Evolutionary conservation across 2,113 vertebrate genomes (phyloP).

Genomic region (Echinops telfairi): DNA sequence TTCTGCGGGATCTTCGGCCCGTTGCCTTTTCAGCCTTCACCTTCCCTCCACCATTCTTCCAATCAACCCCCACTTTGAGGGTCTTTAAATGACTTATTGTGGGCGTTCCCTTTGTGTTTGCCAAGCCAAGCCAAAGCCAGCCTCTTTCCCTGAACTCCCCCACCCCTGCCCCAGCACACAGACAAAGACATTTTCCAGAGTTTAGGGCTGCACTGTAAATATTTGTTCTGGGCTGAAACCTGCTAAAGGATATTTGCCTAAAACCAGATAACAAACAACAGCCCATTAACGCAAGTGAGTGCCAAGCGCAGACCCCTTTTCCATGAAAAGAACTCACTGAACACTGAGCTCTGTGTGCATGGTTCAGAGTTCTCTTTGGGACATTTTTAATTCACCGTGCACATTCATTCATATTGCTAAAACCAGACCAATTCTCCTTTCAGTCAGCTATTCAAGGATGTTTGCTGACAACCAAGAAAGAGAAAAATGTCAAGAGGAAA

Average conservation of each 20-base stretch:
- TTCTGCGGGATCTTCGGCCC: slow-evolving; percentile 69
- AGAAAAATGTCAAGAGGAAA: neutral
- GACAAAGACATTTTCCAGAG: slow-evolving; percentile 58
- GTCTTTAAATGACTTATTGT: slow-evolving; percentile 67
- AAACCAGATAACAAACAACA: slow-evolving; percentile 63
- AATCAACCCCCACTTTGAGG: slow-evolving; percentile 39
- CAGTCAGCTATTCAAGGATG: neutral
- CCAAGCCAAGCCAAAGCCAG: slow-evolving; percentile 9
- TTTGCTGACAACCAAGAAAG: neutral
- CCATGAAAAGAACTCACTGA: slow-evolving; percentile 13
- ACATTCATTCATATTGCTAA: slow-evolving; percentile 6
- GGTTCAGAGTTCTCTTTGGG: slow-evolving; percentile 34
- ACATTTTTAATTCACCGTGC: slow-evolving; percentile 25
- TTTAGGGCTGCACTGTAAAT: slow-evolving; percentile 65
- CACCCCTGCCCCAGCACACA: neutral
- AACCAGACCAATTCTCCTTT: slow-evolving; percentile 15
- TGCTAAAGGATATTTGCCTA: slow-evolving; percentile 35
- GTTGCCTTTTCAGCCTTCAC: slow-evolving; percentile 70
- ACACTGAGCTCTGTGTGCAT: slow-evolving; percentile 1
- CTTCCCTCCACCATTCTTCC: slow-evolving; percentile 70
- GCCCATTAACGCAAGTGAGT: slow-evolving; percentile 46
- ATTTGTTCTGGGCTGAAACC: slow-evolving; percentile 71
- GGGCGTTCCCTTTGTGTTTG: neutral
- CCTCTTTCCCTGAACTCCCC: neutral
- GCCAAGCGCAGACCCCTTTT: neutral